Base-by-base conservation (phyloP, 2,113 vertebrate species). In the Symphodus melops region DNA sequence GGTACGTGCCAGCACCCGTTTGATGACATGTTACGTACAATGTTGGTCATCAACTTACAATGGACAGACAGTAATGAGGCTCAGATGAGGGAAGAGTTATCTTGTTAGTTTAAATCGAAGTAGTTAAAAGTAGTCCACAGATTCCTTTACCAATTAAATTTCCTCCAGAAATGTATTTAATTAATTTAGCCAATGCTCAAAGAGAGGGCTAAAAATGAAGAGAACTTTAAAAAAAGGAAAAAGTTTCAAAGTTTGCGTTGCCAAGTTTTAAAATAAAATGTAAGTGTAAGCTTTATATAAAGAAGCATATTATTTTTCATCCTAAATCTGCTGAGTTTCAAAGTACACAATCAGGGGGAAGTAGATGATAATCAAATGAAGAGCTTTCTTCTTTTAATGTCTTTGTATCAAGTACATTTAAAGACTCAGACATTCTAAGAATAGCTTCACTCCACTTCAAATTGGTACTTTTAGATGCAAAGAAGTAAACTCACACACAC, bases 341-440 rank as follows among this genome's bases (percentile, higher is more conserved):
- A 65, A 49, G 5, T 28, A 17, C 10, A 39, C 58, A 69, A 28
- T 28, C 9, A 42, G 23, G 8, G 58, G 21, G 48, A 74, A 21
- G 10, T 49, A 71, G 36, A 37, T 58, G 33, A 51, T 75, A 55
- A 75, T 56, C 8, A 19, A 37, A 3, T 36, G 13, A 60, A 53
- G 25, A 53, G 16, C 25, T 37, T 37, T 36, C 13, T 65, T 71
- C 0, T 67, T 17, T 9, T 42, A 13, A 9, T 11, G 11, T 41
- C 25, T 25, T 25, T 25, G 42, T 12, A 13, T 44, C 44, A 46
- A 44, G 42, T 44, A 46, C 13, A 46, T 10, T 46, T 46, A 16
- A 14, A 16, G 44, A 46, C 44, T 46, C 44, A 46, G 5, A 5
- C 8, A 11, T 13, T 13, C 4, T 46, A 13, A 46, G 14, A 16